These are phyloP conservation scores for Saccostrea cuccullata DNA, from an alignment of 1,140 invertebrate genomes.

Conservation along the genomic window DNA sequence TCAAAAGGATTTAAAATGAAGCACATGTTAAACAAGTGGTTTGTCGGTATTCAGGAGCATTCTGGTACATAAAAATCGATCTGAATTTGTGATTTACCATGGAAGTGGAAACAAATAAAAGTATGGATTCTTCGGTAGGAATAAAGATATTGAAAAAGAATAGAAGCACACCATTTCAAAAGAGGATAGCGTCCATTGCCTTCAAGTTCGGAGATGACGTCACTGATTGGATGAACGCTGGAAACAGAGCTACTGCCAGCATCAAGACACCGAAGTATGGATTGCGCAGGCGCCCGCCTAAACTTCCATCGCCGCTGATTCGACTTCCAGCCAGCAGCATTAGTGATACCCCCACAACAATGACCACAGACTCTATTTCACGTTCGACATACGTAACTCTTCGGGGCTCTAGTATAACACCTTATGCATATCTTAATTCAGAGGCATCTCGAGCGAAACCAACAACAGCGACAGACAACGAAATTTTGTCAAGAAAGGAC, in stretches of 20 bases:
- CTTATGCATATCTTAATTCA: constrained; percentile 18
- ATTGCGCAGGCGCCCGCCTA: constrained; percentile 14
- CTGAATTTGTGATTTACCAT: background rate
- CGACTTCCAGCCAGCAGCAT: background rate
- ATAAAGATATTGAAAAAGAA: constrained; percentile 2
- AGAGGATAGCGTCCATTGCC: constrained; percentile 38
- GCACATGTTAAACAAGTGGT: constrained; percentile 32
- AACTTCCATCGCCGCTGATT: constrained; percentile 43
- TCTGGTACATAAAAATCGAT: constrained; percentile 25
- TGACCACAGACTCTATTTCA: constrained; percentile 38
- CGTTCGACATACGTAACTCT: constrained; percentile 43
- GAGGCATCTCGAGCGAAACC: constrained; percentile 6
- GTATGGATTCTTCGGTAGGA: background rate
- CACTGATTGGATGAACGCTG: constrained; percentile 38
- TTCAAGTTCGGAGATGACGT: constrained; percentile 33
- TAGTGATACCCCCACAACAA: constrained; percentile 38
- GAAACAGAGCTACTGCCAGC: background rate
- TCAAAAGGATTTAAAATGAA: constrained; percentile 24
- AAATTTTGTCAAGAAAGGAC: background rate
- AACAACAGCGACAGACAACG: background rate
- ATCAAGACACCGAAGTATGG: constrained; percentile 35
- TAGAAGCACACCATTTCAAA: constrained; percentile 41
- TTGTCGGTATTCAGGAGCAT: background rate
- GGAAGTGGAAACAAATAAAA: constrained; percentile 7
- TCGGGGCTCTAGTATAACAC: constrained; percentile 45